These are phyloP conservation scores for Otolemur crassicaudatus DNA, from an alignment of 2,797 vertebrate genomes.

Conservation along the genomic window DNA sequence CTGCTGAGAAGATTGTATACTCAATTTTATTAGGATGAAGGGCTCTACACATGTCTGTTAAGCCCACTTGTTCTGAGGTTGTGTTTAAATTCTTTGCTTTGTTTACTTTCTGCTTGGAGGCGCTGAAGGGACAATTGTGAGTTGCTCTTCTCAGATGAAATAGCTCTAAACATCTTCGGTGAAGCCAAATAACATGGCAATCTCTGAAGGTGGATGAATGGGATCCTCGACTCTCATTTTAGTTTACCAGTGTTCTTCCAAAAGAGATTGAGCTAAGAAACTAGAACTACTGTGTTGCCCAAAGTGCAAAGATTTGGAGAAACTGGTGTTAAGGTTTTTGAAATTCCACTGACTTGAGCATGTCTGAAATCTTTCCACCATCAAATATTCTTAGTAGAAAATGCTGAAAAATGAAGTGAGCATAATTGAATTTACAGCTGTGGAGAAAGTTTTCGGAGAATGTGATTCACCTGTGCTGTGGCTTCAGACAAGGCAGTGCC, in stretches of 20 bases:
- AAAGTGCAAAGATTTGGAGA: background rate
- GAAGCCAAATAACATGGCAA: background rate
- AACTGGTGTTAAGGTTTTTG: background rate
- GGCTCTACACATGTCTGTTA: too few relatives aligned
- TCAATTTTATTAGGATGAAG: too few relatives aligned
- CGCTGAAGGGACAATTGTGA: slow-evolving; percentile 61
- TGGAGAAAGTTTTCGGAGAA: background rate
- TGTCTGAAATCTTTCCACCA: background rate
- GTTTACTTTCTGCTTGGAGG: too few relatives aligned
- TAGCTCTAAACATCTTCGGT: background rate
- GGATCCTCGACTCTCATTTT: background rate
- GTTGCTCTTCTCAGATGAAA: slow-evolving; percentile 87
- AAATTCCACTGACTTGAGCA: background rate
- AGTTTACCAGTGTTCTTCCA: background rate
- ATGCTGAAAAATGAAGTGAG: background rate
- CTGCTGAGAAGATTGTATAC: too few relatives aligned
- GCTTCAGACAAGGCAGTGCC: background rate
- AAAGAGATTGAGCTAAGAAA: background rate
- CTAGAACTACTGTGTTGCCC: background rate
- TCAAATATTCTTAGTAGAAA: slow-evolving; percentile 1
- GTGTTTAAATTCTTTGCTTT: too few relatives aligned
- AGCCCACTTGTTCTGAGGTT: too few relatives aligned
- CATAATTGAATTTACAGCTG: background rate
- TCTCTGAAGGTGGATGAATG: background rate
- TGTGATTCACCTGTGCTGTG: background rate